Conservation (phyloP, 2,113 vertebrate genomes). For the Tupaia tana region DNA sequence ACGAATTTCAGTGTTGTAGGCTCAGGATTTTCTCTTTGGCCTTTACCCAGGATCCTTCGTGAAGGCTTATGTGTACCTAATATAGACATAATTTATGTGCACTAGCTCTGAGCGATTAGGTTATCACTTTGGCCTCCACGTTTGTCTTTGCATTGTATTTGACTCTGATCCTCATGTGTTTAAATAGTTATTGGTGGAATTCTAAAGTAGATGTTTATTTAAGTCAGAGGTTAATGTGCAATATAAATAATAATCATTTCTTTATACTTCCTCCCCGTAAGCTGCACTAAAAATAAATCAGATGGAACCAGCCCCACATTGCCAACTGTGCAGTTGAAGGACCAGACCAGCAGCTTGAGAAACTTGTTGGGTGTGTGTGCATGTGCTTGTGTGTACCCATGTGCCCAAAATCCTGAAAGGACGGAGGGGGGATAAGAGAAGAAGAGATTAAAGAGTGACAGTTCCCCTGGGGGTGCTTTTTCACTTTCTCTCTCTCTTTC, state of each 20-base stretch:
- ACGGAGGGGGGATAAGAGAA: no score
- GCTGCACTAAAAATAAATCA: background rate
- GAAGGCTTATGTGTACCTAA: background rate
- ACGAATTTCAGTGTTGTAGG: background rate
- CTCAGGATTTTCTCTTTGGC: background rate
- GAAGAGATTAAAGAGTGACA: no score
- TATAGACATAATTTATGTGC: slow-evolving; percentile 22
- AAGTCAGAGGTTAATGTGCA: background rate
- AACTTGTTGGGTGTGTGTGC: no score
- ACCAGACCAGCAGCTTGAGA: no score
- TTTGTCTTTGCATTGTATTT: background rate
- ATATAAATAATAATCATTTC: background rate
- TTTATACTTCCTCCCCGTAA: background rate
- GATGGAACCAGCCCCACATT: background rate
- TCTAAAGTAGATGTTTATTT: slow-evolving; percentile 31
- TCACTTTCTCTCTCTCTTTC: no score
- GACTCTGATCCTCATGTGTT: background rate
- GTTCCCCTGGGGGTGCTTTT: no score
- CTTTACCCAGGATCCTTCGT: slow-evolving; percentile 3
- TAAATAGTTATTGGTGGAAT: slow-evolving; percentile 8
- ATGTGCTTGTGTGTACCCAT: no score
- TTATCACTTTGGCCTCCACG: background rate
- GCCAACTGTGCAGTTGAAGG: no score
- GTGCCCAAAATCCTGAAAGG: no score
- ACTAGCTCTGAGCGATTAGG: slow-evolving; percentile 21